Conservation (phyloP, 2,888 invertebrate species). For the Schizaphis graminum region DNA sequence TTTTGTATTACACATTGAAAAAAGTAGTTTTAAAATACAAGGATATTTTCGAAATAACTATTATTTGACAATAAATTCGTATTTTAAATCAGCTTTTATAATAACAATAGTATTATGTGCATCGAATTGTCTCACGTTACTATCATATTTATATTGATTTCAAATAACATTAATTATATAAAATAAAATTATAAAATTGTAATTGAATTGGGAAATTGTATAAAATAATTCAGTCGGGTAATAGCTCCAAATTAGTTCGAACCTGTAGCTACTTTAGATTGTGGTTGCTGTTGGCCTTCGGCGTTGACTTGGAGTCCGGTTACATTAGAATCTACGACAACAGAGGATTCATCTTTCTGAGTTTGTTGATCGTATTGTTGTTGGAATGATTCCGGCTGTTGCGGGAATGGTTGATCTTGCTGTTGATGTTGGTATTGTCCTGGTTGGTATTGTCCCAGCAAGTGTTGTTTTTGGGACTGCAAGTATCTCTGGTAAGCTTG, state of each 20-base stretch:
- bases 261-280: slow-evolving; percentile 62
- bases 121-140: neutral
- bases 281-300: slow-evolving; percentile 38
- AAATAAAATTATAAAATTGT: slow-evolving; percentile 26
- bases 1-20: slow-evolving; percentile 46
- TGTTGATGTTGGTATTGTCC: slow-evolving; percentile 27
- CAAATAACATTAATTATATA: slow-evolving; percentile 20
- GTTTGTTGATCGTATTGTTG: slow-evolving; percentile 57
- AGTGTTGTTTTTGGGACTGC: slow-evolving; percentile 51
- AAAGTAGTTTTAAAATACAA: slow-evolving; percentile 41
- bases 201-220: slow-evolving; percentile 43
- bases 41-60: slow-evolving; percentile 34
- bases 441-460: slow-evolving; percentile 36
- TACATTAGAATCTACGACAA: slow-evolving; percentile 40
- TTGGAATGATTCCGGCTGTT: slow-evolving; percentile 44
- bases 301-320: slow-evolving; percentile 17
- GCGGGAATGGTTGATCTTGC: slow-evolving; percentile 35
- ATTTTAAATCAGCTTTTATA: slow-evolving; percentile 31
- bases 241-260: slow-evolving; percentile 62
- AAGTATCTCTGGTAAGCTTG: slow-evolving; percentile 59
- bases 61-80: slow-evolving; percentile 52
- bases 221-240: slow-evolving; percentile 61
- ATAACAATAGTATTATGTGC: neutral
- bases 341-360: slow-evolving; percentile 54
- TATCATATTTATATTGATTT: slow-evolving; percentile 8